Base-by-base conservation (phyloP, 35 echinoderm and acorn worm species). In the Ophioderma brevispina region DNA sequence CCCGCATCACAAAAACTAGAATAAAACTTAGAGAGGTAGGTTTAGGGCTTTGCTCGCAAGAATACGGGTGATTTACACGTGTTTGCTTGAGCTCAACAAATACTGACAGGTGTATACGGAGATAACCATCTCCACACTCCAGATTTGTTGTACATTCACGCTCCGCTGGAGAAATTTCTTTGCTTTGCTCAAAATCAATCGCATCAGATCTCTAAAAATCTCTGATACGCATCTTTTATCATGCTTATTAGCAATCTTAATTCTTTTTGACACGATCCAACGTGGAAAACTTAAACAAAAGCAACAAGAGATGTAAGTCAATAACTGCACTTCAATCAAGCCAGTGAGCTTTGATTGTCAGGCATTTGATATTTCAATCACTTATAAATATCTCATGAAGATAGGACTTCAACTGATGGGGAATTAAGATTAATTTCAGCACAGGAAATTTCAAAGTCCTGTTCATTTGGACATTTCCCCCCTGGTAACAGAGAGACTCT, bases 381-480 rank as follows among this genome's bases (percentile, higher is more conserved):
- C 59, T 6, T 25, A 25, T 70, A 70, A 70, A 70, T 30, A 70
- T 70, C 5, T 70, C 1, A 70, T 70, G 59, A 70, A 70, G 59
- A 70, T 70, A 70, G 59, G 59, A 70, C 10, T 25, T 70, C 17
- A 30, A 70, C 59, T 70, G 59, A 70, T 70, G 59, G 59, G 17
- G 15, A 25, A 70, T 18, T 70, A 18, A 70, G 59, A 70, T 70
- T 70, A 70, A 70, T 70, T 70, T 70, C 59, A 70, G 59, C 59
- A 70, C 59, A 70, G 59, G 59, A 70, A 70, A 70, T 70, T 70
- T 70, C 28, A 18, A 70, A 70, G 59, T 70, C 59, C n/a, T 70
- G 59, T 25, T 70, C 28, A 70, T 70, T 70, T 70, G 59, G 59
- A 30, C 28, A 70, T 70, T 70, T 70, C 59, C 59, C 59, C 59